A percentile compares a stretch with the other conserved stretches of the same genome.
These are phyloP conservation scores for Sisor rabdophorus DNA, from an alignment of 2,113 vertebrate genomes.

Conservation along the genomic window DNA sequence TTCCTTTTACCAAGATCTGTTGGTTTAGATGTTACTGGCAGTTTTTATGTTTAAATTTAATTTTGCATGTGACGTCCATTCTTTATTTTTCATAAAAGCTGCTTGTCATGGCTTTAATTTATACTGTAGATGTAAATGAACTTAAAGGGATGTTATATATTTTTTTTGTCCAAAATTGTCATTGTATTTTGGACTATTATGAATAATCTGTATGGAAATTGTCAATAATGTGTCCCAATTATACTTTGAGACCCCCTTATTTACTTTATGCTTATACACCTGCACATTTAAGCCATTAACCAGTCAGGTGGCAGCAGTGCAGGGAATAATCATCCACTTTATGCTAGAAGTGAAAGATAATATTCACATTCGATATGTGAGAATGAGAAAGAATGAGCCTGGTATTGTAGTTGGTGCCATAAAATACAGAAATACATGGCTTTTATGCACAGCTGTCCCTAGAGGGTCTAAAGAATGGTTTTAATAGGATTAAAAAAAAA, in stretches of 20 bases:
- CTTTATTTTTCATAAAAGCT: constrained; percentile 8
- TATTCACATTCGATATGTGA: background rate
- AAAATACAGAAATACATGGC: too few relatives aligned
- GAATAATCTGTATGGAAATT: background rate
- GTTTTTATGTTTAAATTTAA: too few relatives aligned
- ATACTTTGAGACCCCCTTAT: too few relatives aligned
- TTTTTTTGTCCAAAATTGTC: too few relatives aligned
- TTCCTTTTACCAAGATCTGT: constrained; percentile 53
- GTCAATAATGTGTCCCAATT: too few relatives aligned
- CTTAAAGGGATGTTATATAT: background rate
- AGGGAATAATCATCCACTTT: background rate
- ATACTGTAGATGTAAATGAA: constrained; percentile 20
- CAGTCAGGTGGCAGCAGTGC: background rate
- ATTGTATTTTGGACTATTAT: too few relatives aligned
- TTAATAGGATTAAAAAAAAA: background rate
- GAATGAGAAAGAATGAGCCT: background rate
- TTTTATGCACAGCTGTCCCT: background rate
- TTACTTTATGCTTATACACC: too few relatives aligned
- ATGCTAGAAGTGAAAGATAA: background rate
- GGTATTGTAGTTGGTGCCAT: background rate
- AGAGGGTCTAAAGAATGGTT: background rate
- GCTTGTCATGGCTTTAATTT: background rate
- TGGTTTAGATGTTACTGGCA: constrained; percentile 45
- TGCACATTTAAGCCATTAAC: background rate
- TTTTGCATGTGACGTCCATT: constrained; percentile 38